Percentiles rank a stretch among this genome's conserved stretches.
phyloP scores from a whole-genome alignment of 1,140 invertebrate species.

The Drosophila arizonae region DNA sequence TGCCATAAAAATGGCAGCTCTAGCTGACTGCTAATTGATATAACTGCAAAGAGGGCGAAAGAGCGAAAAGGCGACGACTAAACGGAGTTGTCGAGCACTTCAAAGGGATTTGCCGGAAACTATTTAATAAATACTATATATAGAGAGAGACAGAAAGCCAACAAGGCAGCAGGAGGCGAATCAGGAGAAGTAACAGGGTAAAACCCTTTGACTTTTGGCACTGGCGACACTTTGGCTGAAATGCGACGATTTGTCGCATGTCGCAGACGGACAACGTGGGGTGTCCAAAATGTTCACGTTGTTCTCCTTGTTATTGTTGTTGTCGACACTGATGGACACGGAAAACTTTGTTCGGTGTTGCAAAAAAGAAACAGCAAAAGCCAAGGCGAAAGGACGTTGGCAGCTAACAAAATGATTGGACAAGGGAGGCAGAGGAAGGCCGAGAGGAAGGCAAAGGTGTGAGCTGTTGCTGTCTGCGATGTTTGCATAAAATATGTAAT shows the following conservation, averaged over 20 bases:
- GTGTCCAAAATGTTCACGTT: slow-evolving; percentile 17
- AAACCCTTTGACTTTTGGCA: slow-evolving; percentile 58
- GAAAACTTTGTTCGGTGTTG: slow-evolving; percentile 37
- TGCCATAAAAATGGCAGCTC: slow-evolving; percentile 34
- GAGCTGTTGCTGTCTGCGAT: slow-evolving; percentile 31
- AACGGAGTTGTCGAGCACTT: slow-evolving; percentile 31
- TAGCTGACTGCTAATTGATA: slow-evolving; percentile 48
- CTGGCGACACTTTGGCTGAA: slow-evolving; percentile 36
- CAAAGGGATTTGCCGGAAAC: slow-evolving; percentile 49
- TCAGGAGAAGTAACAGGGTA: background rate
- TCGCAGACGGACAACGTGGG: slow-evolving; percentile 42
- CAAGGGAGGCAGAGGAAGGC: background rate
- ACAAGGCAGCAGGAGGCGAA: background rate
- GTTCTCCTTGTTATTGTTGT: background rate
- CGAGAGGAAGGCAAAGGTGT: background rate
- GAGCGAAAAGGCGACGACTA: background rate
- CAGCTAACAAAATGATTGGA: slow-evolving; percentile 4
- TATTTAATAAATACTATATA: slow-evolving; percentile 55
- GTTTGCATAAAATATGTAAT: slow-evolving; percentile 67
- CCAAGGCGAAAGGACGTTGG: slow-evolving; percentile 4
- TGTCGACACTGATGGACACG: slow-evolving; percentile 54
- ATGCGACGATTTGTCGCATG: slow-evolving; percentile 53
- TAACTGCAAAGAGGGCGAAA: background rate
- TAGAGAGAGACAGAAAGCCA: background rate
- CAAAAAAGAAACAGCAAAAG: slow-evolving; percentile 12